Evolutionary conservation across 2,888 invertebrate species (phyloP), one percentile per base, ranked within the genome.

Genomic region (Amiota mariae): DNA sequence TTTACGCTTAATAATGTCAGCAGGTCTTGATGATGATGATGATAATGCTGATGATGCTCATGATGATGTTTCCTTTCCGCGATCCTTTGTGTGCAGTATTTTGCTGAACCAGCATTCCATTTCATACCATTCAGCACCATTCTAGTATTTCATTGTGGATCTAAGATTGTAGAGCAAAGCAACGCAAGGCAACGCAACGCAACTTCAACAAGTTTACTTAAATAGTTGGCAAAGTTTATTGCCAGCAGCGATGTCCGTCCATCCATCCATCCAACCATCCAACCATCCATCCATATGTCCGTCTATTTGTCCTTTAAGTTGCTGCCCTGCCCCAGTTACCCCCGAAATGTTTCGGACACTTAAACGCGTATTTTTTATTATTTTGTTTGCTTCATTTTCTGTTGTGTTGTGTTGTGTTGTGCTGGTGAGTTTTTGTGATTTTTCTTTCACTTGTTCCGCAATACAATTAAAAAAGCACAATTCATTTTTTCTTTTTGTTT

Each of bases 161-260:
- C 36, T 36, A 36, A 36, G 36, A 36, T 36, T 36, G 6, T 36
- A 36, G 36, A 6, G 54, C 54, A 54, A 54, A 12, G 4, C 54
- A n/a, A n/a, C 51, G 51, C 4, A n/a, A n/a, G 2, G 51, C 4
- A 11, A 11, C 12, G 59, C 54, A 18, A 20, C 59, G 15, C 24
- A 59, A 12, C 20, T 59, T 59, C 20, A 20, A 20, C 18, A 20
- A 59, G 59, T 18, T 10, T 59, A 10, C 20, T 15, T 20, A 59
- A 59, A 20, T 59, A 59, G 59, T 59, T 59, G 18, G 18, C n/a
- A 15, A 59, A 59, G 59, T 59, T 59, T 54, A 8, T 54, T 3
- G 6, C 36, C 36, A 36, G 36, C 36, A 36, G 36, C 0, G 36
- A n/a, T 3, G 3, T 24, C 24, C 24, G 3, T 24, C 24, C 36